Base-by-base conservation (phyloP, 2,888 invertebrate genomes). In the Noctua comes region DNA sequence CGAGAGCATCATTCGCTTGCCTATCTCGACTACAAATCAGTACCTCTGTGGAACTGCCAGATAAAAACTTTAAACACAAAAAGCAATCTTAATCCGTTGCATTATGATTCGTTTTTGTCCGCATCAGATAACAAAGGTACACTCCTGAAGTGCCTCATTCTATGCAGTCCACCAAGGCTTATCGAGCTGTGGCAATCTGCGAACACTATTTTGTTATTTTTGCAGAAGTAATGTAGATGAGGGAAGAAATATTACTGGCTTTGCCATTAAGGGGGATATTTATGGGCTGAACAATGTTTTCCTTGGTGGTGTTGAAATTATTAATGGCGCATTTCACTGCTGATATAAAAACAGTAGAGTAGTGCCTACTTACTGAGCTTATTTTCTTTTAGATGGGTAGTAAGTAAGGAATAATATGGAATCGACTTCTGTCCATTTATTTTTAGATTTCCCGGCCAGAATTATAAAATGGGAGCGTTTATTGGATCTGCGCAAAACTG, bases 161-260 rank as follows among this genome's bases (percentile, higher is more conserved):
- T 93, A 94, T 95, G 94, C 94, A 94, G 93, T 92, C 90, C 87
- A 88, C 90, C 89, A 88, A 87, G 90, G 90, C 91, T 94, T 96
- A 96, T 96, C 96, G 90, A 89, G 89, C 87, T 91, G 89, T 91
- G 90, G 94, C 93, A 91, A 95, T 95, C 95, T 92, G 91, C 91
- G 93, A 93, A 92, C 91, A 94, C 93, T 94, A 94, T 95, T 95
- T 95, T 94, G 95, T 95, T 95, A 95, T 95, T 95, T 95, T 95
- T 95, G 94, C 94, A 94, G 94, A 94, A 94, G 94, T 95, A 94
- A 95, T 95, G 95, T 93, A 95, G 94, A 96, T 94, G 94, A 94
- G 91, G 91, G 91, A 93, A 94, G 94, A 94, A 95, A 94, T 95
- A 95, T 95, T 93, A 92, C 93, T 74, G 89, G 87, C 90, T 92